A percentile compares a stretch with the other conserved stretches of the same genome.
Evolutionary conservation across 2,113 vertebrate species (phyloP).

Genomic region (Paralichthys olivaceus): DNA sequence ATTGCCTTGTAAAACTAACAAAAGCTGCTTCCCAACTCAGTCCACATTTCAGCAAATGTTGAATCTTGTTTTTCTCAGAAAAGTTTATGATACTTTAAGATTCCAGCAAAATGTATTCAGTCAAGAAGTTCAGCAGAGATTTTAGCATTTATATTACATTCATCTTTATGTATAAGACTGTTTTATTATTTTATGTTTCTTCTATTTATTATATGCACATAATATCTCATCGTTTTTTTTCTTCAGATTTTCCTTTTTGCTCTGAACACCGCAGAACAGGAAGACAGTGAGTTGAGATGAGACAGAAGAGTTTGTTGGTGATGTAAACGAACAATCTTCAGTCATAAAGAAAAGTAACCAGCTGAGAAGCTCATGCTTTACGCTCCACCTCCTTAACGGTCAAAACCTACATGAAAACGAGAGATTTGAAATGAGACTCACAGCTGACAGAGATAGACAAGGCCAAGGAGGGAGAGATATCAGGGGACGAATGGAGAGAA

Average conservation of each 20-base stretch:
- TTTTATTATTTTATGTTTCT: too few relatives aligned
- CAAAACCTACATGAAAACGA: constrained; percentile 71
- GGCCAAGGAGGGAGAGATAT: constrained; percentile 73
- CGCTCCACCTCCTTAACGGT: constrained; percentile 79
- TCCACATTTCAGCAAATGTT: too few relatives aligned
- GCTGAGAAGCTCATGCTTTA: constrained; percentile 9
- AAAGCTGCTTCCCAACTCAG: too few relatives aligned
- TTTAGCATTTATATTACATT: too few relatives aligned
- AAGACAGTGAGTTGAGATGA: constrained; percentile 27
- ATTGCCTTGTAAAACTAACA: too few relatives aligned
- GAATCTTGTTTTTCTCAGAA: too few relatives aligned
- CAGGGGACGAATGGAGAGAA: constrained; percentile 48
- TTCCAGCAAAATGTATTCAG: neutral
- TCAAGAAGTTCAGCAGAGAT: too few relatives aligned
- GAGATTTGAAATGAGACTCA: constrained; percentile 75
- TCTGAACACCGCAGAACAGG: constrained; percentile 42
- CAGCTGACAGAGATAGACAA: constrained; percentile 81
- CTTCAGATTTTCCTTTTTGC: neutral
- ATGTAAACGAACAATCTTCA: constrained; percentile 19
- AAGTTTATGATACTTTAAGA: too few relatives aligned
- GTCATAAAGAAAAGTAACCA: neutral
- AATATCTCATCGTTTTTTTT: neutral
- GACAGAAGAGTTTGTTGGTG: constrained; percentile 12
- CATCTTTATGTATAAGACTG: too few relatives aligned
- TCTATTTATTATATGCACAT: neutral